A percentile compares a stretch with the other conserved stretches of the same genome.
Conservation (phyloP, 2,888 invertebrate species). For the Amiota mariae region DNA sequence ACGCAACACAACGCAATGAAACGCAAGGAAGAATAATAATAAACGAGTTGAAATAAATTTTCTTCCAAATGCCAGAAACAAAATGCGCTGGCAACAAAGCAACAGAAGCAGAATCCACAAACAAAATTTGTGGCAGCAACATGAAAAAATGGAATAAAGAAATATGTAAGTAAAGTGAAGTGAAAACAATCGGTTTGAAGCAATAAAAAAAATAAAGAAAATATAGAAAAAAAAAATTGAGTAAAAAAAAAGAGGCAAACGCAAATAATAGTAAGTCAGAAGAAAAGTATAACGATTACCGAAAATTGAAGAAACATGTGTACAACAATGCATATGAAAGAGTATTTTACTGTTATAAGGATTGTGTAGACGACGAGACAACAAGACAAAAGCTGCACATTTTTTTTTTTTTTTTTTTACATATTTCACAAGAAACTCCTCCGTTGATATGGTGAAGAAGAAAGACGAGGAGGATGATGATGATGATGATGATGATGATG, state of each 20-base stretch:
- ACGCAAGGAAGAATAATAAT: conserved; percentile 46
- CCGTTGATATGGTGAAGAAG: too few relatives aligned
- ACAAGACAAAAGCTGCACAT: conserved; percentile 17
- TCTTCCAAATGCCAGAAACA: conserved; percentile 14
- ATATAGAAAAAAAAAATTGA: not conserved
- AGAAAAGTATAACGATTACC: conserved; percentile 46
- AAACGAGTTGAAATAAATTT: conserved; percentile 27
- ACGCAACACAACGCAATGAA: conserved; percentile 3
- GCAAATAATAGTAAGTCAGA: not conserved
- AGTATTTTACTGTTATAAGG: too few relatives aligned
- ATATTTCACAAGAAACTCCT: not conserved
- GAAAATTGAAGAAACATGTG: conserved; percentile 64
- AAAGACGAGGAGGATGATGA: too few relatives aligned
- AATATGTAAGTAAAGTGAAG: not conserved
- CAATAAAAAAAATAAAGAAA: not conserved
- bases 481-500: not conserved
- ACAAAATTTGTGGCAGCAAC: conserved; percentile 1
- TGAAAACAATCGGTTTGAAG: not conserved
- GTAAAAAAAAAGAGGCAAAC: not conserved
- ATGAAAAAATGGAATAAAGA: not conserved
- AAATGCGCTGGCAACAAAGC: not conserved
- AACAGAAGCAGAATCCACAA: not conserved
- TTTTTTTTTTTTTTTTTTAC: not conserved
- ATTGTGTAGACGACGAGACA: conserved; percentile 16
- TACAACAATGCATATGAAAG: conserved; percentile 12